These are phyloP conservation scores for Argynnis bischoffii DNA, from an alignment of 2,888 invertebrate species.

Conservation along the genomic window DNA sequence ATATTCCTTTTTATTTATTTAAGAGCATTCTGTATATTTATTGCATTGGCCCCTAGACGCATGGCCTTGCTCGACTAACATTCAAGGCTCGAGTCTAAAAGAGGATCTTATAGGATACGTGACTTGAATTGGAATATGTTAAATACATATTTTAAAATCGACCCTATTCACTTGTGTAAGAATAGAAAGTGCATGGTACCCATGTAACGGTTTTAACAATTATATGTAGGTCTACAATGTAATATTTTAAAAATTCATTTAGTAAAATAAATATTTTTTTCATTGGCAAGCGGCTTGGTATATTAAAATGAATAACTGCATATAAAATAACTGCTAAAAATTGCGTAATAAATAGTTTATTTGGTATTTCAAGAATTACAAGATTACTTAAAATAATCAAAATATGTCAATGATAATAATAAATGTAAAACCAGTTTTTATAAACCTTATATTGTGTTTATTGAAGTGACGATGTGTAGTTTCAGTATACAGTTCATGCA, in stretches of 20 bases:
- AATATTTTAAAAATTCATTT: too few relatives aligned
- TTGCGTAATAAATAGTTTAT: too few relatives aligned
- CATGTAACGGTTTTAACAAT: background rate
- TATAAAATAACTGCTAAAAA: too few relatives aligned
- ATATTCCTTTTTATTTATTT: constrained; percentile 46
- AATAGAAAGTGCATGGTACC: background rate
- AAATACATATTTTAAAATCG: constrained; percentile 2
- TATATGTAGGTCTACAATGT: background rate
- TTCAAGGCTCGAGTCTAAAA: constrained; percentile 32
- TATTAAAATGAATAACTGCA: too few relatives aligned
- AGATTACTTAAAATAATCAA: background rate
- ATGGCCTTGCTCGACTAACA: constrained; percentile 52
- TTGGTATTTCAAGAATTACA: too few relatives aligned
- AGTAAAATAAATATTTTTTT: too few relatives aligned
- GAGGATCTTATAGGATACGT: constrained; percentile 45
- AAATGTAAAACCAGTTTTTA: background rate
- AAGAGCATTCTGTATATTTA: constrained; percentile 42
- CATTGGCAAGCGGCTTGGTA: too few relatives aligned
- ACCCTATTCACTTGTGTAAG: background rate
- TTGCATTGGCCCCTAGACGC: constrained; percentile 46
- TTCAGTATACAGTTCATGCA: constrained; percentile 11
- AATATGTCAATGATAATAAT: constrained; percentile 6
- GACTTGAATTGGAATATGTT: constrained; percentile 41
- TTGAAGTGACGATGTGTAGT: constrained; percentile 7
- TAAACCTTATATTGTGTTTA: constrained; percentile 8